These are phyloP conservation scores for Caenorhabditis panamensis DNA, from an alignment of 2,888 invertebrate genomes.

Conservation along the genomic window DNA sequence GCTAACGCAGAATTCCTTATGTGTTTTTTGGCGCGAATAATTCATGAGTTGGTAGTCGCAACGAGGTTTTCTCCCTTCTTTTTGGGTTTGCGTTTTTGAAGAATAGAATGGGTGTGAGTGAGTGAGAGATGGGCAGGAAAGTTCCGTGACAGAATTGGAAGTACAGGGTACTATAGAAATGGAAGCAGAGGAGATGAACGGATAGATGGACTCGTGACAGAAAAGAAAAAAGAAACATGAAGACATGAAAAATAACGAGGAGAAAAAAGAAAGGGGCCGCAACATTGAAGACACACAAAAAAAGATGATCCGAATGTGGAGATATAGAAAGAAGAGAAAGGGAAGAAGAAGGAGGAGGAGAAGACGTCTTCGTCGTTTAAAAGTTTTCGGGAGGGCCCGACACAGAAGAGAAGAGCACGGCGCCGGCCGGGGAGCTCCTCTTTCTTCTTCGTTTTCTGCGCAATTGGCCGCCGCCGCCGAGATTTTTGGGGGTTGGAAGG, in stretches of 20 bases:
- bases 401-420: background rate
- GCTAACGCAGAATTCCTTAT: slow-evolving; percentile 8
- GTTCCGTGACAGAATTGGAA: too few relatives aligned
- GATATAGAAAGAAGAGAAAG: slow-evolving; percentile 16
- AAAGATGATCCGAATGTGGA: slow-evolving; percentile 32
- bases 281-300: slow-evolving; percentile 21
- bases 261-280: slow-evolving; percentile 1
- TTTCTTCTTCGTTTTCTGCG: slow-evolving; percentile 16
- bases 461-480: slow-evolving; percentile 28
- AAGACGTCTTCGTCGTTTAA: slow-evolving; percentile 33
- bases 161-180: background rate
- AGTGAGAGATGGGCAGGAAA: too few relatives aligned
- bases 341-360: slow-evolving; percentile 23
- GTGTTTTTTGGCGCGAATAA: slow-evolving; percentile 27
- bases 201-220: background rate
- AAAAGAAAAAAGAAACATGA: slow-evolving; percentile 4
- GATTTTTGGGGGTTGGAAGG: background rate
- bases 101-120: background rate
- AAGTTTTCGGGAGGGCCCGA: slow-evolving; percentile 16
- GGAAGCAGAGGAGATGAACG: too few relatives aligned
- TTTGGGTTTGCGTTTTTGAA: slow-evolving; percentile 5
- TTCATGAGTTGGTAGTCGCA: slow-evolving; percentile 33
- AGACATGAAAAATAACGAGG: slow-evolving; percentile 18
- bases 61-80: slow-evolving; percentile 15
- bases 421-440: slow-evolving; percentile 8